Base-by-base conservation (phyloP, 2,113 vertebrate genomes). In the Notarius quadriscutis region DNA sequence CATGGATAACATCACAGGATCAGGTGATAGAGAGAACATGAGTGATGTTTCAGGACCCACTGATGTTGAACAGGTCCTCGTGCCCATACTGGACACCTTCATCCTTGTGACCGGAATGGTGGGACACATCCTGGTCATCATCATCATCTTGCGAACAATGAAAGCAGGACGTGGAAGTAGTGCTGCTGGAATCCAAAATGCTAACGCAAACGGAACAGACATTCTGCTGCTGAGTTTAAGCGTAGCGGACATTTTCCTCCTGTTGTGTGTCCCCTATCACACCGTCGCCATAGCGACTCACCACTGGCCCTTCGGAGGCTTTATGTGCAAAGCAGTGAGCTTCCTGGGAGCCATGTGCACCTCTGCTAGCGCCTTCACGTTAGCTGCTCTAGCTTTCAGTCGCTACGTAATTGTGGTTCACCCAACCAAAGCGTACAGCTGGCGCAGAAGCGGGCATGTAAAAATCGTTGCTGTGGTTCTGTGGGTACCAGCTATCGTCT, bases 341-440 rank as follows among this genome's bases (percentile, higher is more conserved):
- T 96, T 95, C 89, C 63, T 95, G 83, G 94, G 95, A 50, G 93
- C 94, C 0, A 91, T 94, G 86, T 93, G 94, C 87, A 90, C 94
- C 22, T 93, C 94, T 0, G 92, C 95, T 18, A 95, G 94, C 0
- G 90, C 92, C 87, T 95, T 95, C 86, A 95, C 94, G 0, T 91
- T 96, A 34, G 93, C 94, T 12, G 55, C 86, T 1, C 91, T 96
- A 79, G 92, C 95, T 0, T 91, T 93, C 41, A 91, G 91, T 1
- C 95, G 95, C 48, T 95, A 94, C 83, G 67, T 96, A 81, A 94
- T 93, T 9, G 93, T 96, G 81, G 95, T 94, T 75, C 87, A 92
- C 17, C 94, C 94, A 0, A 6, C 91, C 48, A 91, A 71, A 89
- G 94, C 95, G 0, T 94, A 91, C 81, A 30, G 67, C 30, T 90